phyloP scores from a whole-genome alignment of 2,113 vertebrate genomes.

The Myxocyprinus asiaticus region DNA sequence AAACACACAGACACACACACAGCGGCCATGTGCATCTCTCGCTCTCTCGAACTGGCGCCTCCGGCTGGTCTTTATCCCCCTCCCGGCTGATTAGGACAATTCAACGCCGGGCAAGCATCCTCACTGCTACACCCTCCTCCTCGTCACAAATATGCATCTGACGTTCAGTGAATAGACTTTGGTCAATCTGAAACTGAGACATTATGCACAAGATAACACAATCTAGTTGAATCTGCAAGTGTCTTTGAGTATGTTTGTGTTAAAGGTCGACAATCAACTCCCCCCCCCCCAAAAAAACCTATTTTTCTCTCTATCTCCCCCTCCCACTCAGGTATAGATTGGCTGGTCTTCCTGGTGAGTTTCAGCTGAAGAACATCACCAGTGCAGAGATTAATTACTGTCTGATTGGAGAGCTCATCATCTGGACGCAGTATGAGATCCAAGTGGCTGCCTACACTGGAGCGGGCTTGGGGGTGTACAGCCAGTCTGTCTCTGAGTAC shows the following conservation, averaged over 20 bases:
- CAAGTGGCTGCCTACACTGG: constrained; percentile 95
- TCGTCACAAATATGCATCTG: too few relatives aligned
- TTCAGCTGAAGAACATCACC: constrained; percentile 93
- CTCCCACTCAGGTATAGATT: constrained; percentile 84
- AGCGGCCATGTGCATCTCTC: too few relatives aligned
- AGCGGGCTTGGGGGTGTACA: constrained; percentile 89
- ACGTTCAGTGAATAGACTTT: too few relatives aligned
- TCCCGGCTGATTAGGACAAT: too few relatives aligned
- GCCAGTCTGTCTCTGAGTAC: constrained; percentile 87
- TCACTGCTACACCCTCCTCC: too few relatives aligned
- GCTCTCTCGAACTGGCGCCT: too few relatives aligned
- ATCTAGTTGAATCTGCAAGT: not conserved
- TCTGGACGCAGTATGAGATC: constrained; percentile 98
- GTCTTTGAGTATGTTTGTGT: not conserved
- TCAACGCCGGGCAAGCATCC: too few relatives aligned
- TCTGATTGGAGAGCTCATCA: constrained; percentile 90
- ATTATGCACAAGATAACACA: not conserved
- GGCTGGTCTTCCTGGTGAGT: constrained; percentile 89
- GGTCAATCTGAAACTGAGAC: too few relatives aligned
- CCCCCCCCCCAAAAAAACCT: constrained; percentile 24
- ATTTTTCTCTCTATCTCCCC: constrained; percentile 42
- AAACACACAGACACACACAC: too few relatives aligned
- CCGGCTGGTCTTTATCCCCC: too few relatives aligned
- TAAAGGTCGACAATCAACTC: constrained; percentile 1
- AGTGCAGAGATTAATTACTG: constrained; percentile 96